Conservation (phyloP, 2,113 vertebrate species). For the Aspidoscelis tigris region DNA sequence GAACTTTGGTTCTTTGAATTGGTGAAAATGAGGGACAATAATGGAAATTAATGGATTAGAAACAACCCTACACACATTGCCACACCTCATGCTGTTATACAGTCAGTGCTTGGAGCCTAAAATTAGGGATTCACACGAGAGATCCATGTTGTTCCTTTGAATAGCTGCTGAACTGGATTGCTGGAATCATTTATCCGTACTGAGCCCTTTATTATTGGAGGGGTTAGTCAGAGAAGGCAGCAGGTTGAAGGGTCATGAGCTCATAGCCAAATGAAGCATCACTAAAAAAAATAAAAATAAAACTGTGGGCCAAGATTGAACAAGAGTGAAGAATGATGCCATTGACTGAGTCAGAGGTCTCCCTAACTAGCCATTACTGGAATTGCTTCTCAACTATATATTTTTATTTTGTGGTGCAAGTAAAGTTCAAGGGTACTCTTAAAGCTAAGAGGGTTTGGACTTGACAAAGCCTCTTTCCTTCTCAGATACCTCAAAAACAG, state of each 20-base stretch:
- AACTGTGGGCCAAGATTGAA: slow-evolving; percentile 57
- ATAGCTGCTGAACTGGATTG: slow-evolving; percentile 75
- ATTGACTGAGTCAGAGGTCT: neutral
- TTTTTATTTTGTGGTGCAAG: neutral
- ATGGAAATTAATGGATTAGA: slow-evolving; percentile 52
- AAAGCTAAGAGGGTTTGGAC: neutral
- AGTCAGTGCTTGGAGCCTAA: slow-evolving; percentile 67
- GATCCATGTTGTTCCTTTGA: slow-evolving; percentile 66
- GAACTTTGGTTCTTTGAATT: neutral
- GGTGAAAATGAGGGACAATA: slow-evolving; percentile 48
- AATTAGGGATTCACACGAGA: slow-evolving; percentile 77
- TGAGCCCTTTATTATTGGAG: slow-evolving; percentile 70
- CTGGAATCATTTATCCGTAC: slow-evolving; percentile 78
- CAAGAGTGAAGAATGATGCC: slow-evolving; percentile 35
- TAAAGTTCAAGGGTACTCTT: neutral
- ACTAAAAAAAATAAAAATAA: slow-evolving; percentile 42
- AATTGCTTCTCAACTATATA: accelerated
- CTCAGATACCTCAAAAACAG: neutral
- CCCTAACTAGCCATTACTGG: accelerated
- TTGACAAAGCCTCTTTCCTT: neutral
- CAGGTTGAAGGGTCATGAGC: slow-evolving; percentile 69
- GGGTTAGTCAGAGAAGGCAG: slow-evolving; percentile 52
- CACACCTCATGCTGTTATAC: slow-evolving; percentile 65
- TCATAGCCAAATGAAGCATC: slow-evolving; percentile 68
- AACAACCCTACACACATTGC: slow-evolving; percentile 45